phyloP scores from a whole-genome alignment of 1,140 invertebrate genomes.

The Drosophila carrolli region DNA sequence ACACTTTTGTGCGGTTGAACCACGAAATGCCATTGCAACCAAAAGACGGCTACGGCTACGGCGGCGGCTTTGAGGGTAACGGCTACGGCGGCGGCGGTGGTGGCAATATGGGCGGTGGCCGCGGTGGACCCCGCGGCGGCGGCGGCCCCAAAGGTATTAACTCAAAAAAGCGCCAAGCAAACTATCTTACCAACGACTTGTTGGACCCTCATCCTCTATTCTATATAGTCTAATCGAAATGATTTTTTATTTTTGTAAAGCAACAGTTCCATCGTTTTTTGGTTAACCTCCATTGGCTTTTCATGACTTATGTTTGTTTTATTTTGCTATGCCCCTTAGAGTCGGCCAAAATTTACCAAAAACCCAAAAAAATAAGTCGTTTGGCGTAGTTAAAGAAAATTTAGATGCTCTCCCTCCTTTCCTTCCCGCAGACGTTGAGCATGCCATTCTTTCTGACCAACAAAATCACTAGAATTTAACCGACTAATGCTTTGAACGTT shows the following conservation, averaged over 20 bases:
- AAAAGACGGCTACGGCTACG: constrained; percentile 79
- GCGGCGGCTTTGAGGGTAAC: constrained; percentile 83
- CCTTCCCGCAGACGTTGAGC: constrained; percentile 31
- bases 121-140: constrained; percentile 73
- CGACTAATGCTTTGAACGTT: constrained; percentile 20
- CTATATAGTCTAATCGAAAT: constrained; percentile 31
- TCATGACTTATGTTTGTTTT: constrained; percentile 56
- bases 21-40: constrained; percentile 22
- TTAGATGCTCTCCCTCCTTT: constrained; percentile 22
- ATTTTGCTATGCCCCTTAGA: constrained; percentile 53
- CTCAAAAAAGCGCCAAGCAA: constrained; percentile 30
- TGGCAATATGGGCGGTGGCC: constrained; percentile 67
- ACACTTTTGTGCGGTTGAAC: constrained; percentile 47
- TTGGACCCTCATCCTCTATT: constrained; percentile 29
- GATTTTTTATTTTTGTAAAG: constrained; percentile 40
- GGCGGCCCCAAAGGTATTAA: constrained; percentile 83
- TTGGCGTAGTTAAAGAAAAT: constrained; percentile 64
- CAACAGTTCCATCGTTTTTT: constrained; percentile 46
- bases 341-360: constrained; percentile 75
- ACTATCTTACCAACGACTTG: constrained; percentile 30
- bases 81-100: constrained; percentile 74
- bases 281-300: constrained; percentile 49
- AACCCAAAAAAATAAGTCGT: constrained; percentile 22
- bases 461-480: not conserved
- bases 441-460: constrained; percentile 20